Conservation (phyloP, 2,888 invertebrate species). For the Rosalia funebris region DNA sequence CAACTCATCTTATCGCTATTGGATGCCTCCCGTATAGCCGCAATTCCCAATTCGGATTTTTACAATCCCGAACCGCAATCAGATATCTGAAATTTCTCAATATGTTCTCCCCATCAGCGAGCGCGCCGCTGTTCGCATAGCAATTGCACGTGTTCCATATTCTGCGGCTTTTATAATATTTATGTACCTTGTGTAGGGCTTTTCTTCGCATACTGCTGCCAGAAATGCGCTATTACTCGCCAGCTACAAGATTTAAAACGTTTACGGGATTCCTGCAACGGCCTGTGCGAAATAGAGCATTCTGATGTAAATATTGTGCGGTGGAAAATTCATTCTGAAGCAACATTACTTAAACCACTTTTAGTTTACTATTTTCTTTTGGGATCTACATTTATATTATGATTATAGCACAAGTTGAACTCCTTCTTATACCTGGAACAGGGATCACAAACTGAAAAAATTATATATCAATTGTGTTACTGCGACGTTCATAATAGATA, state of each 20-base stretch:
- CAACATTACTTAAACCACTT: not conserved
- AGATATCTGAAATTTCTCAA: conserved; percentile 53
- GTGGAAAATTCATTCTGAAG: not conserved
- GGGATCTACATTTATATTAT: too few relatives aligned
- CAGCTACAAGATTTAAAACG: conserved; percentile 26
- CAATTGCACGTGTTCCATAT: conserved; percentile 41
- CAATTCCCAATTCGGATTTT: conserved; percentile 46
- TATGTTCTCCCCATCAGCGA: conserved; percentile 42
- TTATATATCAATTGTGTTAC: too few relatives aligned
- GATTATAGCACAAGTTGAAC: too few relatives aligned
- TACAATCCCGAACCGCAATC: conserved; percentile 47
- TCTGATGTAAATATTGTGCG: conserved; percentile 8
- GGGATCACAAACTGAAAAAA: too few relatives aligned
- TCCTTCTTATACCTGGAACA: too few relatives aligned
- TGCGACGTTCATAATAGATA: too few relatives aligned
- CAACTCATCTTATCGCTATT: conserved; percentile 46
- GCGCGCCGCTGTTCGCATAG: conserved; percentile 38
- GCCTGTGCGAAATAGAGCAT: conserved; percentile 9
- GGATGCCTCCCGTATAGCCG: conserved; percentile 34
- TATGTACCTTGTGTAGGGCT: conserved; percentile 33
- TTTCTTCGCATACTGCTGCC: conserved; percentile 17
- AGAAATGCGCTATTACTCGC: conserved; percentile 23
- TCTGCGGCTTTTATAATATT: conserved; percentile 37
- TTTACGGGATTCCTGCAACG: conserved; percentile 25
- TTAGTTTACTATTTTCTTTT: not conserved